Percentiles rank a stretch among this genome's conserved stretches.
These are phyloP conservation scores for Tarsius wallacei DNA, from an alignment of 2,797 vertebrate species.

Conservation along the genomic window DNA sequence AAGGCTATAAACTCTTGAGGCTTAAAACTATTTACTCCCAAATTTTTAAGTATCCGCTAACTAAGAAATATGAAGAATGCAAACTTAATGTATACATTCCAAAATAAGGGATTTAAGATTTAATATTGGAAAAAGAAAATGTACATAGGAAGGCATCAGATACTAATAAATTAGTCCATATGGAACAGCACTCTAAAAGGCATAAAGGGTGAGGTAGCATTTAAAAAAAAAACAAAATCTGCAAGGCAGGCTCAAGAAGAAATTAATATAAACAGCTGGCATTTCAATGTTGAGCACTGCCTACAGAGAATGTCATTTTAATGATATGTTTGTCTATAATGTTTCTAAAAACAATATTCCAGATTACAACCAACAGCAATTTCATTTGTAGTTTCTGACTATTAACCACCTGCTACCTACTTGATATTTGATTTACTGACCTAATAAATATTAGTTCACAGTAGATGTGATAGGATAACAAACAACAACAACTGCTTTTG, in stretches of 20 bases:
- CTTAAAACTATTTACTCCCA: neutral
- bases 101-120: constrained; percentile 10
- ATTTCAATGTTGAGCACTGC: neutral
- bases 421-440: neutral
- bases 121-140: neutral
- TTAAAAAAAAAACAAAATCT: neutral
- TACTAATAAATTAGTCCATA: neutral
- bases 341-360: neutral
- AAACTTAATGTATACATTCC: neutral
- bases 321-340: neutral
- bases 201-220: too few relatives aligned
- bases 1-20: neutral
- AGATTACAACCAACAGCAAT: neutral
- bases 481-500: neutral
- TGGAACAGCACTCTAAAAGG: neutral
- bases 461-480: neutral
- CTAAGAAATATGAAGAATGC: neutral
- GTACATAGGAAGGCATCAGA: neutral
- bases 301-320: neutral
- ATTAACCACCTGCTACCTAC: neutral
- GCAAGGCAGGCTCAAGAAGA: neutral
- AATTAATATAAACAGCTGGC: neutral
- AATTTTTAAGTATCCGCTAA: neutral
- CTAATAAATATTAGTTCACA: neutral
- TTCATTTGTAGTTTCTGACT: neutral